Percentiles rank a stretch among this genome's conserved stretches.
Conservation (phyloP, 1,140 invertebrate genomes). For the Linepithema humile region DNA sequence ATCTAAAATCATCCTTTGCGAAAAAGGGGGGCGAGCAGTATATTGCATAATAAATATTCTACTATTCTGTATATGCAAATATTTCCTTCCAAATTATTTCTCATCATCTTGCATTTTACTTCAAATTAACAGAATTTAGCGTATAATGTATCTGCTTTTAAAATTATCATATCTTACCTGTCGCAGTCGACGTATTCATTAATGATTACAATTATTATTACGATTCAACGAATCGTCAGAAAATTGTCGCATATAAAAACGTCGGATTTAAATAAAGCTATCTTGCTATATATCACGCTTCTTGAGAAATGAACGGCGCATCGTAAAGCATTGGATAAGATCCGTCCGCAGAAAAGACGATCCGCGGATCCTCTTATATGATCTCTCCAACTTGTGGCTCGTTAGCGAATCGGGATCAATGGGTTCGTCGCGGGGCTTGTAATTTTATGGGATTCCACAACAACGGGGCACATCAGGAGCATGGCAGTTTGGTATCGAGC, state of each 20-base stretch:
- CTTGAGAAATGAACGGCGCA: slow-evolving; percentile 25
- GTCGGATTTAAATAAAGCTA: slow-evolving; percentile 22
- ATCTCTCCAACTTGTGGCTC: slow-evolving; percentile 55
- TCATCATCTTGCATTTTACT: background rate
- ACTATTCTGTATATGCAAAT: background rate
- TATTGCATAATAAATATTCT: background rate
- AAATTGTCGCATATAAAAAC: background rate
- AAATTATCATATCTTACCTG: background rate
- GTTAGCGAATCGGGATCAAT: slow-evolving; percentile 77
- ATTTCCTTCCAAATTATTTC: background rate
- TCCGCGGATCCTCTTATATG: slow-evolving; percentile 62
- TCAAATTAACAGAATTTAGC: background rate
- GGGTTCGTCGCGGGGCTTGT: slow-evolving; percentile 74
- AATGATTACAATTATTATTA: background rate
- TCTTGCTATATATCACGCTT: background rate
- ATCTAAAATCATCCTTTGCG: slow-evolving; percentile 16
- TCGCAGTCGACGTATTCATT: background rate
- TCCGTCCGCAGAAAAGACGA: slow-evolving; percentile 69
- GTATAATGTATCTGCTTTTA: background rate
- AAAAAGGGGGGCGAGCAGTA: background rate
- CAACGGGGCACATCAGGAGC: slow-evolving; percentile 67
- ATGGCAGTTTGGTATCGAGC: slow-evolving; percentile 64
- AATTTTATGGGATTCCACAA: slow-evolving; percentile 77
- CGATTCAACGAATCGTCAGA: background rate
- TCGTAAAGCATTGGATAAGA: slow-evolving; percentile 37